A percentile compares a stretch with the other conserved stretches of the same genome.
Conservation (phyloP, 1,140 invertebrate species). For the Teleogryllus occipitalis region DNA sequence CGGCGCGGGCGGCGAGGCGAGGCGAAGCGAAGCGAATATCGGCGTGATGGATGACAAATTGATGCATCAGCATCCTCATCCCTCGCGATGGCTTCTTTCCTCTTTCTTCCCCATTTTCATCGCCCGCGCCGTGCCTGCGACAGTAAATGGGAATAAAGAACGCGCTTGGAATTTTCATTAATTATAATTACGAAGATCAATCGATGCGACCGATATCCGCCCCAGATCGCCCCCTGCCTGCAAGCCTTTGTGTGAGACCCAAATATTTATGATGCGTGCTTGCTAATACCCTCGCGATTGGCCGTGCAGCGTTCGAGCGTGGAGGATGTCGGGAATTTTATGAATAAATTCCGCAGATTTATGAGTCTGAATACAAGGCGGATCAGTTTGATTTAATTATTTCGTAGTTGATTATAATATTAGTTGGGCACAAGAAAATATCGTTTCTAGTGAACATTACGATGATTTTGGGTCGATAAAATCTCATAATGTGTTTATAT, state of each 20-base stretch:
- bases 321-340: neutral
- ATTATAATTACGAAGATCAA: neutral
- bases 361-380: neutral
- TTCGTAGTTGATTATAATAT: neutral
- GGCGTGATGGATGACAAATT: neutral
- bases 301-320: too few species aligned
- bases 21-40: neutral
- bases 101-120: neutral
- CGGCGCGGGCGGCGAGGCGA: too few species aligned
- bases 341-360: neutral
- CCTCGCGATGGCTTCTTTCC: too few species aligned
- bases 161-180: neutral
- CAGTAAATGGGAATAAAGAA: neutral
- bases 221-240: too few species aligned
- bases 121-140: neutral
- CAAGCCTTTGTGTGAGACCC: neutral
- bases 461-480: too few species aligned
- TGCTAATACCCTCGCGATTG: neutral
- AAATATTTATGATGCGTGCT: neutral
- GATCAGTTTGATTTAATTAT: too few species aligned
- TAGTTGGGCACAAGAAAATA: neutral
- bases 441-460: too few species aligned
- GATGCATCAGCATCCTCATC: neutral
- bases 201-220: neutral
- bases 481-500: too few species aligned